These are phyloP conservation scores for Lissonota sp. DNA, from an alignment of 2,888 invertebrate species.

Conservation along the genomic window DNA sequence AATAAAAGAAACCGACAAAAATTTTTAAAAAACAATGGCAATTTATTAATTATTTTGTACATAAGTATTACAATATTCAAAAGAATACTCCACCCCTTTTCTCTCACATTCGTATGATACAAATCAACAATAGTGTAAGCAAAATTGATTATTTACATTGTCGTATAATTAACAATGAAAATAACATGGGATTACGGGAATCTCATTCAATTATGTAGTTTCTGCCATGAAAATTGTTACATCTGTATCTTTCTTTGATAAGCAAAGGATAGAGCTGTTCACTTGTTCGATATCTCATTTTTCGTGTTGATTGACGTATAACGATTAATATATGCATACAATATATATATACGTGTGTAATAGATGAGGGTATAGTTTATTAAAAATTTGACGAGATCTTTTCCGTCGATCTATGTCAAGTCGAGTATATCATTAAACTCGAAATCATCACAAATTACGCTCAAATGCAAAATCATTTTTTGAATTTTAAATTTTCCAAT, in stretches of 20 bases:
- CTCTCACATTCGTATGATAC: conserved; percentile 10
- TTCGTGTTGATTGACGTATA: conserved; percentile 1
- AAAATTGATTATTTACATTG: conserved; percentile 17
- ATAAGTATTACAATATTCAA: conserved; percentile 10
- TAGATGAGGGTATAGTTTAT: conserved; percentile 3
- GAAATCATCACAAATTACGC: conserved; percentile 29
- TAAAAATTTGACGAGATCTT: conserved; percentile 14
- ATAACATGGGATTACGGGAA: conserved; percentile 21
- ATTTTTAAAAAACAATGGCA: conserved; percentile 11
- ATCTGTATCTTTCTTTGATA: not conserved
- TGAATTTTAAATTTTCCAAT: not conserved
- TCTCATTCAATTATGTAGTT: conserved; percentile 1
- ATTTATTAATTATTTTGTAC: conserved; percentile 47
- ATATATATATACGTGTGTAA: conserved; percentile 1
- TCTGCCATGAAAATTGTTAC: not conserved
- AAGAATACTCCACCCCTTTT: conserved; percentile 35
- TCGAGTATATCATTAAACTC: not conserved
- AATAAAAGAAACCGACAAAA: not conserved
- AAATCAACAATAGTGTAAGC: conserved; percentile 17
- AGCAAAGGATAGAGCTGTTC: not conserved
- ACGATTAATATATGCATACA: not conserved
- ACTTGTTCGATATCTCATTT: not conserved
- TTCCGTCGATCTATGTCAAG: conserved; percentile 23
- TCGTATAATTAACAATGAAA: conserved; percentile 52
- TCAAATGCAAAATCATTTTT: conserved; percentile 9